A percentile compares a stretch with the other conserved stretches of the same genome.
phyloP scores from a whole-genome alignment of 2,797 vertebrate species.

The Australoheros facetus region DNA sequence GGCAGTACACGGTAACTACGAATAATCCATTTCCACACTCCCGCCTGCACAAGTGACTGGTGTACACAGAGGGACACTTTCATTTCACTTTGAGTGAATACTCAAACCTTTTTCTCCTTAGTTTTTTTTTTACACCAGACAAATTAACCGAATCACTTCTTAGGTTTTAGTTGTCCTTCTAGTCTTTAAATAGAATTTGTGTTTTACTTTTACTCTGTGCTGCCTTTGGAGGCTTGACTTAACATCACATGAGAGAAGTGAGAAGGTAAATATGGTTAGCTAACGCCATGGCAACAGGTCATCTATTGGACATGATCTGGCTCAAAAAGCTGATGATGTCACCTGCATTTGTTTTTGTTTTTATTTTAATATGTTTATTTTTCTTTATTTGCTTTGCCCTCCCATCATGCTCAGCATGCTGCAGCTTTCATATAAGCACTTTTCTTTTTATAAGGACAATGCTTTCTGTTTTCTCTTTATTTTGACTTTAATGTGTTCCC shows the following conservation, averaged over 20 bases:
- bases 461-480: not conserved
- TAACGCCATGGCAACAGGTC: conserved; percentile 74
- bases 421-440: conserved; percentile 53
- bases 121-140: conserved; percentile 15
- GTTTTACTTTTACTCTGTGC: conserved; percentile 86
- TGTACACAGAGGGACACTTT: conserved; percentile 31
- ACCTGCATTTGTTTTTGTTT: conserved; percentile 43
- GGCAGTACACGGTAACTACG: conserved; percentile 86
- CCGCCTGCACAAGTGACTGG: conserved; percentile 10
- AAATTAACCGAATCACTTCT: conserved; percentile 29
- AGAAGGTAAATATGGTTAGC: conserved; percentile 90
- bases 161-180: conserved; percentile 56
- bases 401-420: conserved; percentile 73
- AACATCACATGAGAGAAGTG: conserved; percentile 79
- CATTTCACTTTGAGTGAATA: conserved; percentile 52
- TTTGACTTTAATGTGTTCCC: conserved; percentile 37
- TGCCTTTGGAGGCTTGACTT: conserved; percentile 88
- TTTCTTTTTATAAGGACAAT: not conserved
- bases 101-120: conserved; percentile 7
- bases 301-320: conserved; percentile 73
- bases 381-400: conserved; percentile 67
- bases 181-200: conserved; percentile 77
- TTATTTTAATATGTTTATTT: conserved; percentile 13
- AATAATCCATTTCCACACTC: not conserved
- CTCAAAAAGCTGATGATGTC: conserved; percentile 74